Evolutionary conservation across 2,113 vertebrate genomes (phyloP), one percentile per base, ranked within the genome.

Genomic region (Martes martes): DNA sequence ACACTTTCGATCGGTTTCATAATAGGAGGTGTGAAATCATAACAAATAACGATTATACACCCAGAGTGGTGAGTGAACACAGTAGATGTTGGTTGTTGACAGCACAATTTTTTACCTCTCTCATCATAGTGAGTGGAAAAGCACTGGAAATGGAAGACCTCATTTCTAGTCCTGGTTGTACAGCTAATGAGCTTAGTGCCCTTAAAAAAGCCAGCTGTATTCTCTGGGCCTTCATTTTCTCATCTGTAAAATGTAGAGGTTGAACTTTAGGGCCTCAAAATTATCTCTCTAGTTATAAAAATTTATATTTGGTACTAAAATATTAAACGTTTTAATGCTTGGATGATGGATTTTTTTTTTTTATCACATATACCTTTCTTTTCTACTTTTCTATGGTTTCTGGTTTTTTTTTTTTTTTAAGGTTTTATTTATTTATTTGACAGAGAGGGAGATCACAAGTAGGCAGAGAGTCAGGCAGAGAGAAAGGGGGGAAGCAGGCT

Each of bases 281-380:
- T 47, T 57, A 3, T 63, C 45, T 78, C 15, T 82, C 57, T 69
- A 33, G 14, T n/a, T 84, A 74, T 63, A n/a, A n/a, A 52, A 36
- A 74, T 79, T 94, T 97, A 42, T 45, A 28, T 47, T 87, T 96
- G 24, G 26, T 45, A 59, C 24, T 63, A 95, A 97, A 71, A 47
- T 92, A 45, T 61, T 94, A 63, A 42, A 95, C 28, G 11, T 36
- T 74, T 85, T 82, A 88, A 95, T 89, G 59, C 19, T 76, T 96
- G 11, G 7, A 79, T 94, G 18, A 78, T 57, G 21, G 52, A 89
- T 57, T 80, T 79, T 55, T 52, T 55, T 52, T 52, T 55, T 86
- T 67, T 6, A 78, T 86, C 63, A 52, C 13, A 52, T 88, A 59
- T 82, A 63, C 47, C 4, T 78, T 67, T 45, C 18, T 73, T 81